These are phyloP conservation scores for Cherax destructor DNA, from an alignment of 1,140 invertebrate species.

Conservation along the genomic window DNA sequence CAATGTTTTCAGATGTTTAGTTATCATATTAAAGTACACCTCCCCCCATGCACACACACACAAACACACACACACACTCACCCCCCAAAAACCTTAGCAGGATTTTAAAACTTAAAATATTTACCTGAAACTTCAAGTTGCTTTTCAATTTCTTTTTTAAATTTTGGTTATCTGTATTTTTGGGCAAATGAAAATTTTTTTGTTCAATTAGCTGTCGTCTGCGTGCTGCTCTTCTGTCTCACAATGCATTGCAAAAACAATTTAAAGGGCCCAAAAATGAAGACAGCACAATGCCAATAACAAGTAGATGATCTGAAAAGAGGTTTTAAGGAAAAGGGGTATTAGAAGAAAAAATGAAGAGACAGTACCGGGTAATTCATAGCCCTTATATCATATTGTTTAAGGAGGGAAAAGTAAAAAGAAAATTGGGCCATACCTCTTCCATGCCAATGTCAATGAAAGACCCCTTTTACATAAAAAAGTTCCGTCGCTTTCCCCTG, in stretches of 20 bases:
- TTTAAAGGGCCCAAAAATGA: conserved; percentile 77
- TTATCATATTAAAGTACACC: not conserved
- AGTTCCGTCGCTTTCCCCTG: conserved; percentile 84
- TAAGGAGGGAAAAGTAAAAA: not conserved
- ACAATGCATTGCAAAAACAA: conserved; percentile 77
- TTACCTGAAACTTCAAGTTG: conserved; percentile 83
- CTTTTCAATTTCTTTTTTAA: conserved; percentile 88
- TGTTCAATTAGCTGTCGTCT: conserved; percentile 77
- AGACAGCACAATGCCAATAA: conserved; percentile 81
- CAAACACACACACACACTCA: not conserved
- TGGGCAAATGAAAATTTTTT: conserved; percentile 76
- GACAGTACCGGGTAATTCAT: too few species aligned
- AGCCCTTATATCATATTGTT: not conserved
- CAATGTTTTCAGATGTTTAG: conserved; percentile 8
- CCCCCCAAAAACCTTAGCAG: not conserved
- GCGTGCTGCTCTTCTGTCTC: conserved; percentile 71
- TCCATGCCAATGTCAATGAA: conserved; percentile 51
- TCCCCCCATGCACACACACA: conserved; percentile 26
- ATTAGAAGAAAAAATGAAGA: not conserved
- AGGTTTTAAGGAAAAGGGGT: not conserved
- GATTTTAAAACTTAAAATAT: not conserved
- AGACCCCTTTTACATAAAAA: conserved; percentile 79
- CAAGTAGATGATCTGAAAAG: conserved; percentile 74
- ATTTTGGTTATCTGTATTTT: conserved; percentile 74
- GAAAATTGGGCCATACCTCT: conserved; percentile 24